A percentile compares a stretch with the other conserved stretches of the same genome.
Conservation (phyloP, 2,797 vertebrate genomes). For the Coreius guichenoti region DNA sequence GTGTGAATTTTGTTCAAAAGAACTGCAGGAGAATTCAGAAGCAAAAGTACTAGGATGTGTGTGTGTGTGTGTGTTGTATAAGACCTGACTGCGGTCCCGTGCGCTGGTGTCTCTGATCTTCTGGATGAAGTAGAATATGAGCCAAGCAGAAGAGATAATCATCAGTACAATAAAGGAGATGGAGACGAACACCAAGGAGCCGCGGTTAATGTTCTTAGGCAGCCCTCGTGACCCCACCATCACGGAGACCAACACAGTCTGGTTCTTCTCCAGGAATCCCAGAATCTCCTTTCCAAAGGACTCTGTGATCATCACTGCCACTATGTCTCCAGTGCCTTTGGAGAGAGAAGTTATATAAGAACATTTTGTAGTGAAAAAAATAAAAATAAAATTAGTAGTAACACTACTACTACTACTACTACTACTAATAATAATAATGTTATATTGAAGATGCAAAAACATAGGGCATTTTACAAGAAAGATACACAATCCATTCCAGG, state of each 20-base stretch:
- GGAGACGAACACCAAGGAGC: conserved; percentile 95
- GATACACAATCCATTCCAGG: neutral
- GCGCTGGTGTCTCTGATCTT: conserved; percentile 94
- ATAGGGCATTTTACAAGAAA: neutral
- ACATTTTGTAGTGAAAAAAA: neutral
- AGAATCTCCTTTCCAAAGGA: conserved; percentile 91
- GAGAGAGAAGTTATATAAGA: neutral
- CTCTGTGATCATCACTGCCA: conserved; percentile 97
- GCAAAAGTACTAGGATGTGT: neutral
- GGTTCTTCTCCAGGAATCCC: conserved; percentile 91
- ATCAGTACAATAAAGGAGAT: conserved; percentile 98
- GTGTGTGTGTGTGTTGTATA: conserved; percentile 2
- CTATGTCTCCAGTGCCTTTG: conserved; percentile 92
- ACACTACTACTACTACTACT: neutral
- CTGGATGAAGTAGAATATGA: conserved; percentile 99
- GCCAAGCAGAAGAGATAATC: conserved; percentile 97
- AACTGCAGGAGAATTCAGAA: neutral
- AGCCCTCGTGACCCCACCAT: conserved; percentile 86
- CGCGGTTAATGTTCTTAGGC: conserved; percentile 88
- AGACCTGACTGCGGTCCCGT: conserved; percentile 93
- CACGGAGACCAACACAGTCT: conserved; percentile 90
- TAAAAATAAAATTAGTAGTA: neutral
- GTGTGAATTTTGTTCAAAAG: conserved; percentile 8
- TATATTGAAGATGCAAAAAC: neutral
- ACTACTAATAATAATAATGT: no score